Percentiles rank a stretch among this genome's conserved stretches.
These are phyloP conservation scores for Misgurnus mizolepis DNA, from an alignment of 2,113 vertebrate genomes.

Conservation along the genomic window DNA sequence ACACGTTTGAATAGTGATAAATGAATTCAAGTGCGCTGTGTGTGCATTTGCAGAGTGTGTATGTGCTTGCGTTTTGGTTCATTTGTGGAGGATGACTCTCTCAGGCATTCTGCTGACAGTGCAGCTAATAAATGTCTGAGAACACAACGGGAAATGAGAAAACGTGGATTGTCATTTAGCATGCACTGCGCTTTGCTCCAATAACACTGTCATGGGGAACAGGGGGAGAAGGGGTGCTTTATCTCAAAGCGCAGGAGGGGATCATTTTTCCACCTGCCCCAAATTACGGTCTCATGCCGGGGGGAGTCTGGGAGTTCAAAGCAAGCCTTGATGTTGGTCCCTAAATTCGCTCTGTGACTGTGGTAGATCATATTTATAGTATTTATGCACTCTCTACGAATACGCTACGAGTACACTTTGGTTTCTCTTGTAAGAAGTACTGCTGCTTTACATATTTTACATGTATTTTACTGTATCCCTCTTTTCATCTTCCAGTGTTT, in stretches of 20 bases:
- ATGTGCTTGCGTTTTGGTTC: conserved; percentile 6
- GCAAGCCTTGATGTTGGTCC: conserved; percentile 39
- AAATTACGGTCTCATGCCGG: conserved; percentile 57
- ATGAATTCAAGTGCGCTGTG: conserved; percentile 5
- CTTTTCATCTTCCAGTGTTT: neutral
- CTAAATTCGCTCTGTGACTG: conserved; percentile 56
- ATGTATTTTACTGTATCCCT: neutral
- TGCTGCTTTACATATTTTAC: too few species aligned
- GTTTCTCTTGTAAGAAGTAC: neutral
- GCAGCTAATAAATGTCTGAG: conserved; percentile 37
- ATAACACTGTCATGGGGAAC: conserved; percentile 8
- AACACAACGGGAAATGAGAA: conserved; percentile 26
- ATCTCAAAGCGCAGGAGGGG: conserved; percentile 69
- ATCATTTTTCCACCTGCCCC: conserved; percentile 60
- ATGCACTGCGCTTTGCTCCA: conserved; percentile 34
- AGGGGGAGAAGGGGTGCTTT: conserved; percentile 53
- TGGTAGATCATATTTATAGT: conserved; percentile 37
- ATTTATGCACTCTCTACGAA: neutral
- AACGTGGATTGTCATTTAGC: conserved; percentile 15
- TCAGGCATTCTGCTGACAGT: conserved; percentile 29
- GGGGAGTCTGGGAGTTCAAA: conserved; percentile 38
- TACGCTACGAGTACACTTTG: neutral
- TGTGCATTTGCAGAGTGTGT: conserved; percentile 22
- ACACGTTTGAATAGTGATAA: conserved; percentile 21
- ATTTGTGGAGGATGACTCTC: conserved; percentile 4